Base-by-base conservation (phyloP, 1,140 invertebrate genomes). In the Eumeta japonica region DNA sequence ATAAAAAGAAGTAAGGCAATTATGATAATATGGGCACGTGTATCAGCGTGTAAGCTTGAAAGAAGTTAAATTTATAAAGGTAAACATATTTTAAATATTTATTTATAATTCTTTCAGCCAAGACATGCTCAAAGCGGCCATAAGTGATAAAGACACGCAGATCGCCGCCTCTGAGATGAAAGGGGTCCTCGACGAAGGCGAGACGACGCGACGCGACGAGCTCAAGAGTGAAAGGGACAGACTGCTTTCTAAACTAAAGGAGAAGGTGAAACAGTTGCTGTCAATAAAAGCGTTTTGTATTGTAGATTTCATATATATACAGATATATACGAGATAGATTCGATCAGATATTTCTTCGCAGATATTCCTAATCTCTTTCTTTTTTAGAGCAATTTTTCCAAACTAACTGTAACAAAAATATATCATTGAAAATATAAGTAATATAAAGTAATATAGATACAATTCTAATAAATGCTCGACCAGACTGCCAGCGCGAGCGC, bases 121-220 rank as follows among this genome's bases (percentile, higher is more conserved):
- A 68, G 89, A 93, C 73, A 85, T 89, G 37, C 62, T 93, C 17
- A 83, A 89, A 71, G 81, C 84, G 31, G 83, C 87, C 1, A 85
- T 93, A 28, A 89, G 86, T 57, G 90, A 93, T 55, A 92, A 92
- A 59, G 90, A 93, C 65, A 84, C 89, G 11, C 87, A 90, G 59
- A 79, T 93, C 46, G 90, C 88, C 1, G 68, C 92, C 39, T 58
- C 93, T 29, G 89, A 93, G 71, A 82, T 91, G 62, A 85, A 85
- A 18, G 84, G 85, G 14, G 81, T 86, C 36, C 81, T 85, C 61
- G 82, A 79, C 28, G 78, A 80, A 29, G 71, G 61, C 40, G 82
- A 85, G 46, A 80, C 81, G 3, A 79, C 81, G 43, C 77, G 83
- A 60, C 81, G 77, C 16, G 83, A 88, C 30, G 73, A 73, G 45